These are phyloP conservation scores for Platygyra sinensis DNA, from an alignment of 64 coral and sea anemone species.

Conservation along the genomic window DNA sequence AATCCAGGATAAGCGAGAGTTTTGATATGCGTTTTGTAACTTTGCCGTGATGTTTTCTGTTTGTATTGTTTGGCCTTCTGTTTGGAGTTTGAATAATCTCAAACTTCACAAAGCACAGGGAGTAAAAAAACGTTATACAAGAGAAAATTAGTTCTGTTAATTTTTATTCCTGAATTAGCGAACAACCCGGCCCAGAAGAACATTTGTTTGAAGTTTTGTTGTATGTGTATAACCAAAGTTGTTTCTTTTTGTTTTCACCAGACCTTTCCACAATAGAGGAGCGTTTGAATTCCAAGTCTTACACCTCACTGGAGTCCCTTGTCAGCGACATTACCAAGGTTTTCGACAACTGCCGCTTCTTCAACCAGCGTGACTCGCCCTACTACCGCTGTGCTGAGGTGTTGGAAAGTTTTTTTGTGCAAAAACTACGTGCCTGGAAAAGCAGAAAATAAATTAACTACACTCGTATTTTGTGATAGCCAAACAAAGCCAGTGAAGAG, in stretches of 20 bases:
- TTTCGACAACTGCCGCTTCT: constrained; percentile 96
- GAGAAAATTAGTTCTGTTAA: too few relatives aligned
- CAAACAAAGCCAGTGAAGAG: neutral
- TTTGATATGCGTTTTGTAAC: too few relatives aligned
- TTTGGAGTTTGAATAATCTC: too few relatives aligned
- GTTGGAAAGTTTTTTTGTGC: constrained; percentile 93
- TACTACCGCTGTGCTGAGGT: constrained; percentile 99
- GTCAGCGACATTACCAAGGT: constrained; percentile 85
- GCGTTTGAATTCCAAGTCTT: constrained; percentile 63
- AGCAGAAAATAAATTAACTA: constrained; percentile 35
- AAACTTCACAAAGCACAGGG: too few relatives aligned
- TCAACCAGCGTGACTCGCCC: constrained; percentile 87
- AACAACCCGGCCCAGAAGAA: too few relatives aligned
- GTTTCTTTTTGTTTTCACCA: constrained; percentile 17
- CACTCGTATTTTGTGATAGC: neutral
- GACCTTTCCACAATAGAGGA: constrained; percentile 91
- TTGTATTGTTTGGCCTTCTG: too few relatives aligned
- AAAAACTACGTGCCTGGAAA: constrained; percentile 87
- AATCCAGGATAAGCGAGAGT: too few relatives aligned
- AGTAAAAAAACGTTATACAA: too few relatives aligned
- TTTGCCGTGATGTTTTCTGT: too few relatives aligned
- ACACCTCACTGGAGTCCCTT: constrained; percentile 76
- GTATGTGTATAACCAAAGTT: neutral
- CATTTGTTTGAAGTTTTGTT: too few relatives aligned
- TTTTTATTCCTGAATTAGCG: too few relatives aligned